phyloP scores from a whole-genome alignment of 2,888 invertebrate species.

The Salpingus planirostris region DNA sequence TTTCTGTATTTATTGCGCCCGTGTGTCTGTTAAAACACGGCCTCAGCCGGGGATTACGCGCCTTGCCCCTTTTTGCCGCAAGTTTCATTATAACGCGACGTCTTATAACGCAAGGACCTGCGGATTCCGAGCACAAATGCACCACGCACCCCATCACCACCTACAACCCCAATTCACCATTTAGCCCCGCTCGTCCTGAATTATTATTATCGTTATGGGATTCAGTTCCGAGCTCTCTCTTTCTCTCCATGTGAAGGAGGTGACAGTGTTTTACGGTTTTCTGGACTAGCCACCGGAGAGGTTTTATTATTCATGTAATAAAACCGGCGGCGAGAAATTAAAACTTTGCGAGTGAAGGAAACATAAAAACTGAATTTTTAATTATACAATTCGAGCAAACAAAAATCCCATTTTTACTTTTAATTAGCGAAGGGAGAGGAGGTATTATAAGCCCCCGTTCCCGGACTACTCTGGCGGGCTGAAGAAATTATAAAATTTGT shows the following conservation, averaged over 20 bases:
- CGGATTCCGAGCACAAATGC: too few relatives aligned
- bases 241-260: constrained; percentile 2
- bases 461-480: constrained; percentile 20
- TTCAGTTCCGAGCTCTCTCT: constrained; percentile 3
- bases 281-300: too few relatives aligned
- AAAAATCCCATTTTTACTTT: constrained; percentile 42
- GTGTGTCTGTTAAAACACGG: constrained; percentile 31
- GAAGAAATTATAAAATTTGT: constrained; percentile 41
- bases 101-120: too few relatives aligned
- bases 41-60: constrained; percentile 28
- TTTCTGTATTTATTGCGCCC: constrained; percentile 42
- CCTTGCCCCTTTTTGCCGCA: constrained; percentile 28
- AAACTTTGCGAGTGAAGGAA: constrained; percentile 26
- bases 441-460: constrained; percentile 23
- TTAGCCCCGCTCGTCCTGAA: too few relatives aligned
- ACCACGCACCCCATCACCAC: too few relatives aligned
- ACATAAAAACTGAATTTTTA: constrained; percentile 39
- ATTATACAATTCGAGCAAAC: constrained; percentile 39
- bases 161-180: too few relatives aligned
- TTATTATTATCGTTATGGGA: too few relatives aligned
- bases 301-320: constrained; percentile 14
- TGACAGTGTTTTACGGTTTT: too few relatives aligned
- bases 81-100: constrained; percentile 34
- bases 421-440: constrained; percentile 32
- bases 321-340: constrained; percentile 14